Conservation (phyloP, 2,797 vertebrate genomes). For the Peromyscus attwateri region DNA sequence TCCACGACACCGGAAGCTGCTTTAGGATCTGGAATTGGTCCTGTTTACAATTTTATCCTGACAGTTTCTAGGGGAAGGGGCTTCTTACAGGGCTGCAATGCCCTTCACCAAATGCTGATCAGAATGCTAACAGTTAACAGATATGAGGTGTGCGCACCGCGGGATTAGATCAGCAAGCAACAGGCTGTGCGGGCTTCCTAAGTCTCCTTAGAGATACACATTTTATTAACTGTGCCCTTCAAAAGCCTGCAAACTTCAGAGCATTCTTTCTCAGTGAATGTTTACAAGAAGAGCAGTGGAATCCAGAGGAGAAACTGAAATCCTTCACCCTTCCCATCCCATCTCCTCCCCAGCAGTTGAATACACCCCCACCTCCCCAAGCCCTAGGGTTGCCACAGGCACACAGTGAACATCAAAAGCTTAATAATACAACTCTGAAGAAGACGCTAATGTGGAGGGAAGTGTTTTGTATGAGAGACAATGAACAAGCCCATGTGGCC, state of each 20-base stretch:
- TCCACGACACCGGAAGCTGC: not conserved
- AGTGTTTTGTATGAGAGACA: slow-evolving; percentile 61
- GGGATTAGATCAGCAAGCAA: slow-evolving; percentile 49
- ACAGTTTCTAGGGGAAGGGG: not conserved
- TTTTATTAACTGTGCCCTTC: slow-evolving; percentile 80
- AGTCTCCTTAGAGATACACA: slow-evolving; percentile 62
- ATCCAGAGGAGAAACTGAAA: slow-evolving; percentile 47
- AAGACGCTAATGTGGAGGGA: not conserved
- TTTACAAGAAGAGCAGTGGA: slow-evolving; percentile 58
- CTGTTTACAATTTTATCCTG: not conserved
- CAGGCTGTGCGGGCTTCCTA: slow-evolving; percentile 12
- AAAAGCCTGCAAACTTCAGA: slow-evolving; percentile 73
- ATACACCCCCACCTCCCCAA: not conserved
- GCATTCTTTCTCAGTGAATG: slow-evolving; percentile 63
- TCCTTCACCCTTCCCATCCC: slow-evolving; percentile 41
- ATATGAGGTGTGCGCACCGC: not conserved
- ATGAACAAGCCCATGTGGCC: slow-evolving; percentile 12
- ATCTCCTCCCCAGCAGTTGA: not conserved
- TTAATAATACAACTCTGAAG: slow-evolving; percentile 24
- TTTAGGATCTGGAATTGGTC: not conserved
- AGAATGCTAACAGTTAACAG: slow-evolving; percentile 58
- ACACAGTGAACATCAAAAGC: slow-evolving; percentile 60
- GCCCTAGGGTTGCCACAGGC: not conserved
- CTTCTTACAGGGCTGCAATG: not conserved
- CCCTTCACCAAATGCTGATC: not conserved